phyloP scores from a whole-genome alignment of 1,140 invertebrate species.

The Drosophila punjabiensis region DNA sequence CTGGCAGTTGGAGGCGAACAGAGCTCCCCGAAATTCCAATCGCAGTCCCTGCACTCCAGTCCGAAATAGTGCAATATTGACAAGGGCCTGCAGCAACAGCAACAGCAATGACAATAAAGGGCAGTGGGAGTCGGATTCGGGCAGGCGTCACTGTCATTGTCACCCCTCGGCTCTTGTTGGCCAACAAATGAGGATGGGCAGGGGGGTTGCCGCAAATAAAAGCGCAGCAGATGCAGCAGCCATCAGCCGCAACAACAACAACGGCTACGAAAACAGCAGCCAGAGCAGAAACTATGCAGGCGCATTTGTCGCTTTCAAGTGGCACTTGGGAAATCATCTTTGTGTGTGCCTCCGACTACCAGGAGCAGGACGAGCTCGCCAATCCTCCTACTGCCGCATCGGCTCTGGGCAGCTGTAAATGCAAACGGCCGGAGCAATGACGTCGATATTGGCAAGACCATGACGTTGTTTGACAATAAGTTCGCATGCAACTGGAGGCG shows the following conservation, averaged over 20 bases:
- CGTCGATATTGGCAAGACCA: constrained; percentile 58
- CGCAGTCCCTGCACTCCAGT: constrained; percentile 8
- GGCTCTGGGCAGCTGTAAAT: constrained; percentile 69
- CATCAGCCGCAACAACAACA: constrained; percentile 29
- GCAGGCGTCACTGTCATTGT: constrained; percentile 57
- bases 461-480: constrained; percentile 57
- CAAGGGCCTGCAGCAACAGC: constrained; percentile 25
- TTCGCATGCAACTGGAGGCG: constrained; percentile 23
- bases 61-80: constrained; percentile 55
- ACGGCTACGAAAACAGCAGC: constrained; percentile 15
- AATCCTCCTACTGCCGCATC: constrained; percentile 11
- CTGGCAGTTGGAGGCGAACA: constrained; percentile 14
- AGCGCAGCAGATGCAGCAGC: constrained; percentile 68
- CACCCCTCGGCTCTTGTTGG: constrained; percentile 40
- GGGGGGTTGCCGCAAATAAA: constrained; percentile 52
- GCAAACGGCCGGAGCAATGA: constrained; percentile 66
- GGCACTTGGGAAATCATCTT: constrained; percentile 81
- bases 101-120: constrained; percentile 66
- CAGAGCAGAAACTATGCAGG: constrained; percentile 50
- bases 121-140: constrained; percentile 49
- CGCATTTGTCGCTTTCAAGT: constrained; percentile 79
- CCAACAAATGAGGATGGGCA: constrained; percentile 57
- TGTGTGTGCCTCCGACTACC: constrained; percentile 53
- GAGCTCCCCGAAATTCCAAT: constrained; percentile 25
- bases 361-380: constrained; percentile 2